Conservation (phyloP, 2,113 vertebrate genomes). For the Pollachius pollachius region DNA sequence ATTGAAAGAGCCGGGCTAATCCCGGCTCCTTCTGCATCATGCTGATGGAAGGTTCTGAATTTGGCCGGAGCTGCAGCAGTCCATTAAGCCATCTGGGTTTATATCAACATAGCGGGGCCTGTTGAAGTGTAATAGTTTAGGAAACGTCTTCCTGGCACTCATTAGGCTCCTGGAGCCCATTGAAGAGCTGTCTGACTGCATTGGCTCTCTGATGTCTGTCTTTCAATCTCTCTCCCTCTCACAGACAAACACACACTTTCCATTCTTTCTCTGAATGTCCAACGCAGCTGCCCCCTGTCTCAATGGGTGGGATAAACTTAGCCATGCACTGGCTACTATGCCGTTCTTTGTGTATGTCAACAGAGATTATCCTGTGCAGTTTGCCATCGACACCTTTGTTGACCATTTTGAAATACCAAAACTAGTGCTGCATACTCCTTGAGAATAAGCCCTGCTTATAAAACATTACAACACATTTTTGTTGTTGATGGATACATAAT, state of each 20-base stretch:
- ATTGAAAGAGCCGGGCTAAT: too few species aligned
- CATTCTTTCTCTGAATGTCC: conserved; percentile 56
- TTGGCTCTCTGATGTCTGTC: not conserved
- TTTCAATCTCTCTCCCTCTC: not conserved
- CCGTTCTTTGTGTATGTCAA: conserved; percentile 23
- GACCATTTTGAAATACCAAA: conserved; percentile 14
- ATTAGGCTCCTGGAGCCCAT: too few species aligned
- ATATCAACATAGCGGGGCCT: too few species aligned
- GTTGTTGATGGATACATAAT: too few species aligned
- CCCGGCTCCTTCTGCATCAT: too few species aligned
- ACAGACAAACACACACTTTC: not conserved
- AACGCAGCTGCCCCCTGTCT: conserved; percentile 55
- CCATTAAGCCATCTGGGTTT: too few species aligned
- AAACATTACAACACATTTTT: too few species aligned
- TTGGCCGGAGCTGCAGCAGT: too few species aligned
- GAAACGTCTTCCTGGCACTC: too few species aligned
- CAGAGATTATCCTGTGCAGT: conserved; percentile 3
- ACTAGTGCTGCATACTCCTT: conserved; percentile 1
- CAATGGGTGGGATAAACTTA: conserved; percentile 63
- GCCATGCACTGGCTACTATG: conserved; percentile 35
- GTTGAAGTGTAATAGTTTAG: too few species aligned
- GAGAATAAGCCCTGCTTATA: not conserved
- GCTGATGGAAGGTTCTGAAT: too few species aligned
- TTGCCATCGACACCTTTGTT: conserved; percentile 6
- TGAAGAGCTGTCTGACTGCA: not conserved